Evolutionary conservation across 2,888 invertebrate genomes (phyloP).

Genomic region (Pristionchus entomophagus): DNA sequence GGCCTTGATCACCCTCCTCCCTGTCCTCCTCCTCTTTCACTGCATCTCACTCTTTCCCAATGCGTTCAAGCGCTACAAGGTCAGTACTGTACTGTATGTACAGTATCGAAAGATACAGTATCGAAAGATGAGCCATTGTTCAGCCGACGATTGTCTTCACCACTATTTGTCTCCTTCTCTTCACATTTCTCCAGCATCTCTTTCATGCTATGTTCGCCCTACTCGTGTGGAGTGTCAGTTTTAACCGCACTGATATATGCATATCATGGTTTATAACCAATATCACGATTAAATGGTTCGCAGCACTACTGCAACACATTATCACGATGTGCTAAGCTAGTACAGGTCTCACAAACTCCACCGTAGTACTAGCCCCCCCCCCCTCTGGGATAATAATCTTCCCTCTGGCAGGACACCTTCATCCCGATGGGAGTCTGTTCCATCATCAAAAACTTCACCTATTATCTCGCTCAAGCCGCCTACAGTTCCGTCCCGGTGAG

Average conservation of each 20-base stretch:
- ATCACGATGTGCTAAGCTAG: too few species aligned
- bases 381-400: too few species aligned
- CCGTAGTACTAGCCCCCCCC: too few species aligned
- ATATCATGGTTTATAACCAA: too few species aligned
- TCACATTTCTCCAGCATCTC: background rate
- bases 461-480: background rate
- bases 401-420: background rate
- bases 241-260: too few species aligned
- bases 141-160: background rate
- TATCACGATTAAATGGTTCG: background rate
- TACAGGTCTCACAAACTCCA: too few species aligned
- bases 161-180: background rate
- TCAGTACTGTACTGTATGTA: background rate
- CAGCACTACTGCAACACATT: background rate
- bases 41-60: background rate
- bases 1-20: background rate
- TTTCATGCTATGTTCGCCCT: background rate
- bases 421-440: slow-evolving; percentile 20
- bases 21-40: background rate
- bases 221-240: background rate
- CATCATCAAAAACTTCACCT: background rate
- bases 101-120: too few species aligned
- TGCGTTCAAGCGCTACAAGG: background rate
- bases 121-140: background rate
- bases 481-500: slow-evolving; percentile 5